phyloP scores from a whole-genome alignment of 2,888 invertebrate genomes.

The Mellilla xanthometata region DNA sequence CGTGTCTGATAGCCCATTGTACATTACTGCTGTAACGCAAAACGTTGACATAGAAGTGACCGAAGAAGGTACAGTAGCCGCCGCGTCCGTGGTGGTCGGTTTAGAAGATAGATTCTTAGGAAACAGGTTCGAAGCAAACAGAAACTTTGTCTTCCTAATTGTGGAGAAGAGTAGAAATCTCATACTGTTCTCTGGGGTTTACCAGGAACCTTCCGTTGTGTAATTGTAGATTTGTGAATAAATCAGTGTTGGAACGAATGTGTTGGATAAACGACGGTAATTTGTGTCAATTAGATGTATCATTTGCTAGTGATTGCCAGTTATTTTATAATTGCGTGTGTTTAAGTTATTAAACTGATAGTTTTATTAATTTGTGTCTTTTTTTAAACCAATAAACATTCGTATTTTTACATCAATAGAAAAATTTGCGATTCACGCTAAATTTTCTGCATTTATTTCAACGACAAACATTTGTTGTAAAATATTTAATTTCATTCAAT shows the following conservation, averaged over 20 bases:
- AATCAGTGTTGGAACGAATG: conserved; percentile 3
- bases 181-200: conserved; percentile 84
- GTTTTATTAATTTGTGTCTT: conserved; percentile 9
- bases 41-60: conserved; percentile 88
- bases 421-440: no score
- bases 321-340: conserved; percentile 16
- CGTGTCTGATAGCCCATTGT: conserved; percentile 80
- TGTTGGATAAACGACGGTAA: conserved; percentile 8
- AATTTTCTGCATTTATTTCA: no score
- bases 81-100: conserved; percentile 81
- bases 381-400: no score
- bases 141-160: conserved; percentile 86
- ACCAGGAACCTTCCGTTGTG: conserved; percentile 53
- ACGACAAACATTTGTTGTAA: no score
- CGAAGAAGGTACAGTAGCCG: conserved; percentile 88
- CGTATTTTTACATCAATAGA: no score
- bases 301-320: conserved; percentile 8
- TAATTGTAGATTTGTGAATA: conserved; percentile 8
- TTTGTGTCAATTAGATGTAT: conserved; percentile 19
- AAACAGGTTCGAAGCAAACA: conserved; percentile 84
- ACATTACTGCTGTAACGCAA: conserved; percentile 84
- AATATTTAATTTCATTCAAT: no score
- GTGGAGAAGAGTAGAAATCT: conserved; percentile 83
- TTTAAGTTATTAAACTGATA: conserved; percentile 18
- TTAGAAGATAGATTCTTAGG: conserved; percentile 68